Base-by-base conservation (phyloP, 2,113 vertebrate species). In the Zonotrichia leucophrys region DNA sequence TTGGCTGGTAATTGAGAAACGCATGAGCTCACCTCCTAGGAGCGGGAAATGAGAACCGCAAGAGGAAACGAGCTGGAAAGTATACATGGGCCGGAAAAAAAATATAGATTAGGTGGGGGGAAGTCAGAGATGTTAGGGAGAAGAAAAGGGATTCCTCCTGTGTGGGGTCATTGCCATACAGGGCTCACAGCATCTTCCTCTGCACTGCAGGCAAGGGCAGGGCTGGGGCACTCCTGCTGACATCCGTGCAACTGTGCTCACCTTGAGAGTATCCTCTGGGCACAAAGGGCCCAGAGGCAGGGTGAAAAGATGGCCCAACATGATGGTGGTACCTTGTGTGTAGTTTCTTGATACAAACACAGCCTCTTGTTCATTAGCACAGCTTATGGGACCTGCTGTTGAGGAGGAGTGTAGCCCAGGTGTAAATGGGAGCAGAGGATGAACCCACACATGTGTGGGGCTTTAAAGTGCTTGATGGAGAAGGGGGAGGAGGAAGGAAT, bases 31-130 rank as follows among this genome's bases (percentile, higher is more conserved):
- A 97, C 95, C 96, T 97, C 94, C 86, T 97, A 96, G 84, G 96
- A 97, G 96, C 88, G 92, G 97, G 94, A 97, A 96, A 96, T 91
- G 94, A 96, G 96, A 96, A 95, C 94, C 85, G 70, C 95, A 95
- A 94, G 94, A 96, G 93, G 97, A 97, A 97, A 97, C 82, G n/a
- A 96, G 94, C 90, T 97, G 96, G 96, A 97, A 97, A 97, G 87
- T 78, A 86, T 94, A 96, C 85, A 91, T 52, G 27, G 82, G 83
- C 78, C 12, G 11, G 91, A 84, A 92, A 95, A 96, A 96, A 95
- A 94, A 66, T 50, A 91, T 72, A 94, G 79, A 96, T 96, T 96
- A 75, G 88, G 52, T 37, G 79, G 44, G 47, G 88, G 56, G n/a
- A 73, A 91, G 62, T 35, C 88, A 83, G 95, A 83, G 76, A 90